Evolutionary conservation across 1,140 invertebrate genomes (phyloP), one percentile per base, ranked within the genome.

Genomic region (Achroia grisella): DNA sequence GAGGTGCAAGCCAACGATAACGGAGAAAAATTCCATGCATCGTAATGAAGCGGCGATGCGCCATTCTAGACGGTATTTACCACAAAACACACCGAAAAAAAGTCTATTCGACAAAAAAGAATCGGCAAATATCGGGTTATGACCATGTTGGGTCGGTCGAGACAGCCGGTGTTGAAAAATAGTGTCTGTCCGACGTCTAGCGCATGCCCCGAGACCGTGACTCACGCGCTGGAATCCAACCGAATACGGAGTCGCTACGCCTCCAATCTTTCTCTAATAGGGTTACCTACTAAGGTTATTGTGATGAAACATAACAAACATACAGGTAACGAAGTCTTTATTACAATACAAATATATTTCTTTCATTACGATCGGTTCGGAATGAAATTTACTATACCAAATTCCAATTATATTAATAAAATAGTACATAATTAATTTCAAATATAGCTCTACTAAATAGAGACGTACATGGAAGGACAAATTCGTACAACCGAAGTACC

Each of bases 161-260:
- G 35, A 10, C 35, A 17, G 35, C 2, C 35, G 14, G 51, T 60
- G 56, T 68, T 71, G 62, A 65, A 68, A 66, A 72, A 71, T 74
- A 72, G 66, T 65, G 77, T 82, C 78, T 82, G 73, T 52, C 41
- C 51, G 60, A 48, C 68, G 78, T 82, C 78, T 82, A 82, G 75
- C 62, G 53, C 44, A 39, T 30, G 43, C 52, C 29, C 32, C 15
- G 10, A 32, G 15, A 17, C 41, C 37, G 44, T 81, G 77, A 79
- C 58, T 79, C 75, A 79, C 43, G 63, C 52, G 46, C 52, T 56
- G 62, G 66, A 66, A 65, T 68, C 62, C 61, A 44, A 52, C 66
- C 50, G 57, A 58, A 64, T 64, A 60, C 56, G 56, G 48, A 33
- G 15, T 15, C 5, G 30, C 15, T 36, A 23, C 17, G 17, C 17